Evolutionary conservation across 2,113 vertebrate species (phyloP), one percentile per base, ranked within the genome.

Genomic region (Phrynosoma platyrhinos): DNA sequence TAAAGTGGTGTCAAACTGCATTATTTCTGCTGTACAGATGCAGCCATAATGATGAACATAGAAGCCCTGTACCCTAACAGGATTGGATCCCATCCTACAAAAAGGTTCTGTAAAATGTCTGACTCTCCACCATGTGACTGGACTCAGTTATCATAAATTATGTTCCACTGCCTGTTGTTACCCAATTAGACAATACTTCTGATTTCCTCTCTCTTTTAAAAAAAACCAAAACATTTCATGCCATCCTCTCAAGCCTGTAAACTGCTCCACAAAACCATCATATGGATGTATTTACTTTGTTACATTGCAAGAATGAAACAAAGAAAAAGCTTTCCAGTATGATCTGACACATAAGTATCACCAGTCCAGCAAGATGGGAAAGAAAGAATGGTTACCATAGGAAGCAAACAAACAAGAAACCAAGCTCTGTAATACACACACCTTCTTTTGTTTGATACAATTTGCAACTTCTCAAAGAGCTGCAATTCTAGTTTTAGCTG

Each of bases 281-380:
- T 88, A 79, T 0, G 88, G 90, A 92, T 87, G 75, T 81, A 89
- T 93, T 88, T 86, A 84, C 91, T 92, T 88, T 88, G 79, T 83
- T 88, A 89, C 90, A 5, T 30, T 30, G 14, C 25, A n/a, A 79
- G 77, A n/a, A 55, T n/a, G 52, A 92, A 89, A 47, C 47, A 47
- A 47, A 47, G 3, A 5, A 47, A 47, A 47, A 47, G 47, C 5
- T 47, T 47, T 47, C 47, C 47, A 47, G 47, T 47, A 47, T 47
- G 47, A 47, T 47, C 47, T 47, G 47, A 6, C 47, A 47, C 47
- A 6, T 47, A 89, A 83, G 91, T 88, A 92, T 89, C 91, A 90
- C 87, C 91, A 93, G 92, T 72, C 84, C 85, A 87, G 23, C 90
- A 77, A 42, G 20, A 77, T 21, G 36, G 74, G 5, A 47, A 9